These are phyloP conservation scores for Agrochola macilenta DNA, from an alignment of 2,888 invertebrate genomes.

Conservation along the genomic window DNA sequence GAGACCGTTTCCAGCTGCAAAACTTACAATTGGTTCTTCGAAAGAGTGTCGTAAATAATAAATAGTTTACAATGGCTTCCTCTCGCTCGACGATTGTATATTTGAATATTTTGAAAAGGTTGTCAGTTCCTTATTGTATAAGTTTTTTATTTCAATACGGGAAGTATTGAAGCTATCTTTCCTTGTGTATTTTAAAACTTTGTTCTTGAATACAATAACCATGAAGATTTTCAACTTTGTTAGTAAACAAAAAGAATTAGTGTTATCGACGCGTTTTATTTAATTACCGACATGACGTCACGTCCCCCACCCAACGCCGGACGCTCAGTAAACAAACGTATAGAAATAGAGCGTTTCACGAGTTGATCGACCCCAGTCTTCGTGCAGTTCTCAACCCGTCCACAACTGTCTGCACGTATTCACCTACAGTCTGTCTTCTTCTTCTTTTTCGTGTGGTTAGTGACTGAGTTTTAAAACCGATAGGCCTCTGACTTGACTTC, in stretches of 20 bases:
- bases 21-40: conserved; percentile 55
- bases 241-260: not conserved
- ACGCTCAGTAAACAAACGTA: too few relatives aligned
- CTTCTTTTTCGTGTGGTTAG: too few relatives aligned
- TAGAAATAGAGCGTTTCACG: too few relatives aligned
- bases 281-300: too few relatives aligned
- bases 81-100: conserved; percentile 45
- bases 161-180: conserved; percentile 36
- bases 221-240: conserved; percentile 2
- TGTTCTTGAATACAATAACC: conserved; percentile 16
- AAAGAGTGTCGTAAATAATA: conserved; percentile 60
- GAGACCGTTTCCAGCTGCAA: conserved; percentile 38
- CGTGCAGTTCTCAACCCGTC: too few relatives aligned
- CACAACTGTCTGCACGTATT: too few relatives aligned
- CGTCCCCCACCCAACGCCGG: too few relatives aligned
- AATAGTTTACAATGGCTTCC: conserved; percentile 57
- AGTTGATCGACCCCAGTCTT: too few relatives aligned
- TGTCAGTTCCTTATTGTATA: conserved; percentile 46
- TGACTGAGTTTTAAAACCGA: too few relatives aligned
- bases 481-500: too few relatives aligned
- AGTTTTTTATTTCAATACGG: conserved; percentile 33
- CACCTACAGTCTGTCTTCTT: too few relatives aligned
- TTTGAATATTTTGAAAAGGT: conserved; percentile 47
- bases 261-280: too few relatives aligned
- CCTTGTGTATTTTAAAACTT: conserved; percentile 20